Percentiles rank a stretch among this genome's conserved stretches.
Evolutionary conservation across 2,113 vertebrate genomes (phyloP).

Genomic region (Crocuta crocuta): DNA sequence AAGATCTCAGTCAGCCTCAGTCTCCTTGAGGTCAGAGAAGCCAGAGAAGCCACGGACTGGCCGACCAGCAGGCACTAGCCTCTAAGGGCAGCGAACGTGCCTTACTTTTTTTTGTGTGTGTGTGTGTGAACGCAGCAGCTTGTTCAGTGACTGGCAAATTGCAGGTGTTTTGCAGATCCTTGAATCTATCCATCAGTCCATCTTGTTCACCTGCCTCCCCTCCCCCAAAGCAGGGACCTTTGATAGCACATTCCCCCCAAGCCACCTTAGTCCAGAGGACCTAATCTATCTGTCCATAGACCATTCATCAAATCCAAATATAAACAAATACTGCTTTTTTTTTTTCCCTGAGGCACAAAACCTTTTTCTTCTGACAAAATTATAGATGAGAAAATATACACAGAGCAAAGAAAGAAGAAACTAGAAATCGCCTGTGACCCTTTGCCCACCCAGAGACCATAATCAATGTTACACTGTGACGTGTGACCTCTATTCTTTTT

Average conservation of each 20-base stretch:
- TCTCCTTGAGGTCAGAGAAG: background rate
- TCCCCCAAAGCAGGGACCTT: background rate
- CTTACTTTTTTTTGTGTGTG: too few species aligned
- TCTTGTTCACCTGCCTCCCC: background rate
- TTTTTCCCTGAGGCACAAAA: background rate
- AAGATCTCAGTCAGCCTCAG: background rate
- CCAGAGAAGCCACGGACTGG: background rate
- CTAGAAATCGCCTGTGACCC: background rate
- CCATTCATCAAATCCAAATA: background rate
- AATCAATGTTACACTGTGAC: background rate
- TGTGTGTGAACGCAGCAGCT: accelerated
- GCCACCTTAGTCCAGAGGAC: background rate
- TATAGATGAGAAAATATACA: background rate
- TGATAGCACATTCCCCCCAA: background rate
- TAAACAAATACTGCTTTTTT: background rate
- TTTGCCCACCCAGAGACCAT: background rate
- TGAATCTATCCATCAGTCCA: background rate
- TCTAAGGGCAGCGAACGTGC: background rate
- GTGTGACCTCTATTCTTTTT: background rate
- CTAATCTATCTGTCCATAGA: background rate
- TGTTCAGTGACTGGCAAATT: background rate
- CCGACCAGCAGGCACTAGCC: background rate
- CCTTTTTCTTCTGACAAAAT: background rate
- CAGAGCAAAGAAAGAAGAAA: background rate
- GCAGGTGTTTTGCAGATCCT: background rate